Conservation (phyloP, 1,140 invertebrate species). For the Pentalonia nigronervosa region DNA sequence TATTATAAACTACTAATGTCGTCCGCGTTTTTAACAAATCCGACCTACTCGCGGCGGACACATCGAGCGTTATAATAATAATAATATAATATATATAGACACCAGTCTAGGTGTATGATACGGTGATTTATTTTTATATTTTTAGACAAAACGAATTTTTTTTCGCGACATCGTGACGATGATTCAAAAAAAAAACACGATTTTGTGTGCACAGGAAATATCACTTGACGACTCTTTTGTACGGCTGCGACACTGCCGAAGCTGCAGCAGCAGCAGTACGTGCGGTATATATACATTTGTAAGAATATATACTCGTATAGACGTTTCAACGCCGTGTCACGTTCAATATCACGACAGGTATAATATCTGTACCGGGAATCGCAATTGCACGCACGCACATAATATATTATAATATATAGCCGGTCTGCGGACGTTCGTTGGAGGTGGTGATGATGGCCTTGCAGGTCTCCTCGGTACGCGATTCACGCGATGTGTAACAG, state of each 20-base stretch:
- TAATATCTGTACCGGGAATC: background rate
- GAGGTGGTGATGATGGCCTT: background rate
- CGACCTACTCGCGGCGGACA: background rate
- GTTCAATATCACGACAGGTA: background rate
- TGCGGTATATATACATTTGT: background rate
- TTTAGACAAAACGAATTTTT: background rate
- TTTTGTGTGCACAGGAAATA: background rate
- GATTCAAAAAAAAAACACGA: background rate
- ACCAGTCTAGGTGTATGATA: no score
- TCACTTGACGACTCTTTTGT: background rate
- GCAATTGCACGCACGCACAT: background rate
- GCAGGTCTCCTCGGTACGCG: background rate
- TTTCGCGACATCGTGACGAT: background rate
- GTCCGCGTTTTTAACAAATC: background rate
- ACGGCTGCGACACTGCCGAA: background rate
- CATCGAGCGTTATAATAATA: background rate
- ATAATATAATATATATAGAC: no score
- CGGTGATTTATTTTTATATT: background rate
- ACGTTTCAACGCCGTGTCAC: background rate
- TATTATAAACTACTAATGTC: background rate
- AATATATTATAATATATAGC: background rate
- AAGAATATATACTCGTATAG: background rate
- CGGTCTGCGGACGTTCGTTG: background rate
- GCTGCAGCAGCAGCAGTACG: background rate
- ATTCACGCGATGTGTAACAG: slow-evolving; percentile 34